phyloP scores from a whole-genome alignment of 1,140 invertebrate species.

The Pantala flavescens region DNA sequence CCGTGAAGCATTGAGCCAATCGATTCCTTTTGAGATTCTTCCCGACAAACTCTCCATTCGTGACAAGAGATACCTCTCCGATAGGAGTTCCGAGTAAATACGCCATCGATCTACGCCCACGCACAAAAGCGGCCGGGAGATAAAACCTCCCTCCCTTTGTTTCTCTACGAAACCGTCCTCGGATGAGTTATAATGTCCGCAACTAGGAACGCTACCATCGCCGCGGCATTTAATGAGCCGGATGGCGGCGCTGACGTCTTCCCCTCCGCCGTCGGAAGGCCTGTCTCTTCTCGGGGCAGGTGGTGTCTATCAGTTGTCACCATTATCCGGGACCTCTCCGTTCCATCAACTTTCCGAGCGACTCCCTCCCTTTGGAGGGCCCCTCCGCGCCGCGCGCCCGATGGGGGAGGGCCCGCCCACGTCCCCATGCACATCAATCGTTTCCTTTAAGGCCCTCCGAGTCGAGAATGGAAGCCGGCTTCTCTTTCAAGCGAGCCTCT shows the following conservation, averaged over 20 bases:
- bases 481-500: neutral
- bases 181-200: neutral
- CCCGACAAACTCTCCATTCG: too few relatives aligned
- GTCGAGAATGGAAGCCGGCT: neutral
- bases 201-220: neutral
- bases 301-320: neutral
- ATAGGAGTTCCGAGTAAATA: too few relatives aligned
- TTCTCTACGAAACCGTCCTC: too few relatives aligned
- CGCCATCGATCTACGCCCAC: too few relatives aligned
- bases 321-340: neutral
- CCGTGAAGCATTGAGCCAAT: too few relatives aligned
- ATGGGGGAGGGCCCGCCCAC: neutral
- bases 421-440: neutral
- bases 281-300: neutral
- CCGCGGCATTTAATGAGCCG: neutral
- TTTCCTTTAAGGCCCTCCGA: neutral
- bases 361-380: neutral
- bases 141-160: too few relatives aligned
- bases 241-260: neutral
- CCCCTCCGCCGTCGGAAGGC: neutral
- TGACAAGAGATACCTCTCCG: too few relatives aligned
- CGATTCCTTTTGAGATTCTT: too few relatives aligned
- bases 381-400: neutral
- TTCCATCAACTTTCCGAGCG: neutral
- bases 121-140: too few relatives aligned